Percentiles rank a stretch among this genome's conserved stretches.
phyloP scores from a whole-genome alignment of 2,113 vertebrate species.

The mouse (Mus musculus) region DNA sequence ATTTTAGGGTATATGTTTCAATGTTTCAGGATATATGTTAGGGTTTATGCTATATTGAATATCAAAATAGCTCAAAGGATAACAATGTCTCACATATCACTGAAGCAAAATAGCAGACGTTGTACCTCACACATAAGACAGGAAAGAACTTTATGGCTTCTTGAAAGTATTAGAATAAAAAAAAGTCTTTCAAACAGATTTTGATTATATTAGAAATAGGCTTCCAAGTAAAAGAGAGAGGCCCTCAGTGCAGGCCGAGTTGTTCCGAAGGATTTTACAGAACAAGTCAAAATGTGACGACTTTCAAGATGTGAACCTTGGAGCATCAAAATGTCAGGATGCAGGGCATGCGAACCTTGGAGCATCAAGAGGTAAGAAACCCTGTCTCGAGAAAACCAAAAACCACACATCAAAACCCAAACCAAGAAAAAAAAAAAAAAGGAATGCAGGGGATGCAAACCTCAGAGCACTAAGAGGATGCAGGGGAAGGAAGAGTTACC shows the following conservation, averaged over 20 bases:
- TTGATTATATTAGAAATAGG: neutral
- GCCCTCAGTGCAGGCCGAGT: neutral
- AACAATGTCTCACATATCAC: neutral
- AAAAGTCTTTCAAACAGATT: neutral
- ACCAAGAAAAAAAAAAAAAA: too few species aligned
- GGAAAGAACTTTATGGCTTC: neutral
- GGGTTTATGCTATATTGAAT: neutral
- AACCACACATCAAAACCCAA: too few species aligned
- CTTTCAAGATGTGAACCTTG: neutral
- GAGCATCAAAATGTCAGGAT: neutral
- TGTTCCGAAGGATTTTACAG: neutral
- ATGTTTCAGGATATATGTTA: too few species aligned
- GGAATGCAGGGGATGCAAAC: neutral
- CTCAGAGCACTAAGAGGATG: neutral
- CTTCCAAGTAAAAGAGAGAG: neutral
- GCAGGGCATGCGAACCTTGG: neutral
- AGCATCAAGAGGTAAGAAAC: neutral
- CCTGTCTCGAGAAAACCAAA: too few species aligned
- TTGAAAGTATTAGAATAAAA: neutral
- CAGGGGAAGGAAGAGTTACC: neutral
- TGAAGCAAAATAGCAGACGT: neutral
- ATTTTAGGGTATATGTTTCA: too few species aligned
- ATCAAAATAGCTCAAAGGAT: neutral
- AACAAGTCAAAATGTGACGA: neutral
- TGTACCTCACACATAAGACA: neutral